These are phyloP conservation scores for Mactromeris polynyma DNA, from an alignment of 2,888 invertebrate species.

Conservation along the genomic window DNA sequence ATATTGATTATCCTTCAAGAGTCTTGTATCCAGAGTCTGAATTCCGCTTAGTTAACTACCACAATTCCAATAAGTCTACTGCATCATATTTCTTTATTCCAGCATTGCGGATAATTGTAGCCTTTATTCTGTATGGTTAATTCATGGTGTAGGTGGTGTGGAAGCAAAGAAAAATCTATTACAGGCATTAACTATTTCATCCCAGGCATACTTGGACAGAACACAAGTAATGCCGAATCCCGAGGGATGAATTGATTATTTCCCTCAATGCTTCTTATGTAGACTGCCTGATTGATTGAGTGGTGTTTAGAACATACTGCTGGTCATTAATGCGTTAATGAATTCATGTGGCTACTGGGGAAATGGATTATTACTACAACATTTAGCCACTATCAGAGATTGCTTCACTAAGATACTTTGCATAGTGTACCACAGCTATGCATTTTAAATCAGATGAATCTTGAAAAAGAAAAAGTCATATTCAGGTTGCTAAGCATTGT, in stretches of 20 bases:
- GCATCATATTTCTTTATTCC: not conserved
- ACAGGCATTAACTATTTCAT: not conserved
- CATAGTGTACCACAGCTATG: too few relatives aligned
- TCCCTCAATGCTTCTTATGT: slow-evolving; percentile 11
- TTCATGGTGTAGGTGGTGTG: slow-evolving; percentile 22
- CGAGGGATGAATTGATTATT: slow-evolving; percentile 12
- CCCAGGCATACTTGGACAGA: not conserved
- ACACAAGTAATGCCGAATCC: not conserved
- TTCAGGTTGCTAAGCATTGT: not conserved
- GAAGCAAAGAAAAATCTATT: slow-evolving; percentile 1
- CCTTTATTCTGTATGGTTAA: not conserved
- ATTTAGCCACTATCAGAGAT: not conserved
- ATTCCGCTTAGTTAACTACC: not conserved
- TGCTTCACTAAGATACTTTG: not conserved
- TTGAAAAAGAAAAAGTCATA: not conserved
- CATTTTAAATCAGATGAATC: not conserved
- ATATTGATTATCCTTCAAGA: not conserved
- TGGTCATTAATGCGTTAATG: slow-evolving; percentile 24
- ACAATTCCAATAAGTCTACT: not conserved
- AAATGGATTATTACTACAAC: not conserved
- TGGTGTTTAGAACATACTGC: slow-evolving; percentile 23
- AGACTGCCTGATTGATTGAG: slow-evolving; percentile 20
- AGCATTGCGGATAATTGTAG: not conserved
- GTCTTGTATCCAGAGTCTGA: not conserved
- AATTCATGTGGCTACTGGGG: not conserved